Conservation (phyloP, 2,113 vertebrate genomes). For the Oreocharis arfaki region DNA sequence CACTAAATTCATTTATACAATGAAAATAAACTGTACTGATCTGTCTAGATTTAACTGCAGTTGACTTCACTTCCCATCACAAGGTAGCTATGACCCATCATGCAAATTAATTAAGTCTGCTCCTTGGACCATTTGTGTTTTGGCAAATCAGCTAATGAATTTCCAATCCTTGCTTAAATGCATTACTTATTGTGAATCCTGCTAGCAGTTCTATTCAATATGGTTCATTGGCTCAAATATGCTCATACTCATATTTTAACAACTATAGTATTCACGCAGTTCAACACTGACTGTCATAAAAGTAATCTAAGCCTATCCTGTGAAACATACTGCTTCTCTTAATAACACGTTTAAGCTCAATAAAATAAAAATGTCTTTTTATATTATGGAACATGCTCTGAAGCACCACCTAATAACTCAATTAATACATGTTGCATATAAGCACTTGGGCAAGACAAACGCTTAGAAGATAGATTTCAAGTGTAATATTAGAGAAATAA, state of each 20-base stretch:
- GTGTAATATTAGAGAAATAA: not conserved
- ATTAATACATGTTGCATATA: not conserved
- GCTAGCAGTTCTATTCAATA: not conserved
- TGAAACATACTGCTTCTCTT: not conserved
- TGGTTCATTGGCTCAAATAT: not conserved
- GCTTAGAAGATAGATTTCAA: slow-evolving; percentile 15
- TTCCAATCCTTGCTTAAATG: not conserved
- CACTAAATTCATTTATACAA: not conserved
- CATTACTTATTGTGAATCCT: not conserved
- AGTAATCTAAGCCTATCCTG: not conserved
- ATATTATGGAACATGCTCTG: not conserved
- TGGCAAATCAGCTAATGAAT: not conserved
- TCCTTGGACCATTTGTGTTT: not conserved
- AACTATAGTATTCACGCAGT: not conserved
- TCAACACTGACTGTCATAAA: not conserved
- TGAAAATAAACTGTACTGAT: not conserved
- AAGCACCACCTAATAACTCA: not conserved
- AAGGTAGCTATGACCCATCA: not conserved
- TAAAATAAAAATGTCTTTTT: not conserved
- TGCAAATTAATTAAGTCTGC: not conserved
- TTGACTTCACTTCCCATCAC: not conserved
- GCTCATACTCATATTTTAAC: not conserved
- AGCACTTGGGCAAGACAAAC: not conserved
- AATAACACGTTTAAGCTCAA: not conserved
- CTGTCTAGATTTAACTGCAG: not conserved